phyloP scores from a whole-genome alignment of 2,888 invertebrate genomes.

The Thalpophila matura region DNA sequence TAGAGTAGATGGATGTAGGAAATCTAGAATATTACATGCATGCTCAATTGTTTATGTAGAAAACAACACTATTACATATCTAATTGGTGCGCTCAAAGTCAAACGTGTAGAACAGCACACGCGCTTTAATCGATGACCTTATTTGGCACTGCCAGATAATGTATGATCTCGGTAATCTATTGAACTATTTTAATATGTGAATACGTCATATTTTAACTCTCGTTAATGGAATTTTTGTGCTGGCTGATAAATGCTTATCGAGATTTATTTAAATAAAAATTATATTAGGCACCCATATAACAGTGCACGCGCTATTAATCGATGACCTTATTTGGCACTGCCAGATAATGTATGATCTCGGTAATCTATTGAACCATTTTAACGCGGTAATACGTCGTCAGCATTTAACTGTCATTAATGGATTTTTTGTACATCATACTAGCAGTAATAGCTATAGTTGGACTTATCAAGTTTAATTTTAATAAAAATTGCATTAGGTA shows the following conservation, averaged over 20 bases:
- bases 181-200: conserved; percentile 53
- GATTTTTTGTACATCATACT: conserved; percentile 57
- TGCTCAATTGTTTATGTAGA: neutral
- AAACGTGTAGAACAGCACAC: conserved; percentile 44
- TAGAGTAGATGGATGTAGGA: neutral
- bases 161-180: conserved; percentile 56
- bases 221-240: conserved; percentile 54
- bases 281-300: conserved; percentile 19
- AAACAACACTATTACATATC: conserved; percentile 19
- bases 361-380: conserved; percentile 59
- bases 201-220: conserved; percentile 38
- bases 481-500: conserved; percentile 19
- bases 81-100: conserved; percentile 24
- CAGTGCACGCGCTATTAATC: conserved; percentile 51
- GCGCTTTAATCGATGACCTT: conserved; percentile 60
- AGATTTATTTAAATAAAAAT: conserved; percentile 22
- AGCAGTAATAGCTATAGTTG: conserved; percentile 40
- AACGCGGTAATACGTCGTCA: conserved; percentile 48
- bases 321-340: conserved; percentile 61
- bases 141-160: conserved; percentile 58
- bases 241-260: conserved; percentile 35
- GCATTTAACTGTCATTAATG: conserved; percentile 32
- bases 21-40: neutral
- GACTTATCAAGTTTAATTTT: conserved; percentile 29
- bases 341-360: conserved; percentile 55